Evolutionary conservation across 2,113 vertebrate genomes (phyloP).

Genomic region (Notiomystis cincta): DNA sequence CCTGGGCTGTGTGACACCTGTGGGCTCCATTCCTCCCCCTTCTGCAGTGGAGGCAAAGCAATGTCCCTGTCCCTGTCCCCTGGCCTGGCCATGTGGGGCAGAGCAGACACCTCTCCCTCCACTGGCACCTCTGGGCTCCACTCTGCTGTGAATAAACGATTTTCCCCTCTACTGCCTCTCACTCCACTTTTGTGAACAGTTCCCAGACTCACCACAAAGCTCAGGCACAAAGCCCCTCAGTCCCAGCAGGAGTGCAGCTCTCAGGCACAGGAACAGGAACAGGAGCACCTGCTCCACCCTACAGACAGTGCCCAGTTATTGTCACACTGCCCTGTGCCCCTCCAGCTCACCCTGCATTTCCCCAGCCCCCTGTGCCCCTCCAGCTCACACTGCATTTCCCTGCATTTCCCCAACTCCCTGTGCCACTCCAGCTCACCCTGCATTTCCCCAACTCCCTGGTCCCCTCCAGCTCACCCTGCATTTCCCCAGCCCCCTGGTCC

Average conservation of each 20-base stretch:
- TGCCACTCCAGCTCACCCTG: background rate
- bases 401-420: background rate
- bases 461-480: background rate
- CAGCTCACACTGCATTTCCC: too few species aligned
- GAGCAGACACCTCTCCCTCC: background rate
- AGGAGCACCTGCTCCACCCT: background rate
- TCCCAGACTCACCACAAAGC: background rate
- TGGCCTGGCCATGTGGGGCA: background rate
- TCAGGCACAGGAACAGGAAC: background rate
- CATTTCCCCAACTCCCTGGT: background rate
- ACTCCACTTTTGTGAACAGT: background rate
- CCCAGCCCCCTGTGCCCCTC: too few species aligned
- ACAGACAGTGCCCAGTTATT: rapidly evolving
- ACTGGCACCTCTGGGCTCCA: background rate
- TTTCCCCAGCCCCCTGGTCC: background rate
- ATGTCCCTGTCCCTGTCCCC: background rate
- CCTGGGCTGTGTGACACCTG: background rate
- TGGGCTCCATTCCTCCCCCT: background rate
- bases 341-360: background rate
- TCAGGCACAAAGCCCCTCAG: background rate
- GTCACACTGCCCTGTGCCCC: background rate
- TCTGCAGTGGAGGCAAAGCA: background rate
- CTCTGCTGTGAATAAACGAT: background rate
- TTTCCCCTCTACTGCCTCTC: background rate
- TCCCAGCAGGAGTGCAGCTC: background rate